phyloP scores from a whole-genome alignment of 2,888 invertebrate genomes.

The Formica aserva region DNA sequence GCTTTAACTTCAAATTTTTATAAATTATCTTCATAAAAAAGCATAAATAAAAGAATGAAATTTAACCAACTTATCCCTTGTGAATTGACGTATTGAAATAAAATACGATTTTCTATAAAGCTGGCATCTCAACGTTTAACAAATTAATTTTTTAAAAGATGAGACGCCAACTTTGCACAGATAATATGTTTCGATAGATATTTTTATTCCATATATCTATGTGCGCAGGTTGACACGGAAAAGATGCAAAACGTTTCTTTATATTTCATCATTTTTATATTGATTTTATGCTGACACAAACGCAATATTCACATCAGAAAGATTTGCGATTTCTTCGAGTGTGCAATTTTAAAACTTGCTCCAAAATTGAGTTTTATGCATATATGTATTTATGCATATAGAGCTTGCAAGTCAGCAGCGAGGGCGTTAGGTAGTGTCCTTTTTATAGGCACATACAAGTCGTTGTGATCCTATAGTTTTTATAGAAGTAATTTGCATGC shows the following conservation, averaged over 20 bases:
- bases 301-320: not conserved
- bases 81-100: too few relatives aligned
- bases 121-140: not conserved
- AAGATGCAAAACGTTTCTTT: not conserved
- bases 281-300: not conserved
- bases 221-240: not conserved
- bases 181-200: not conserved
- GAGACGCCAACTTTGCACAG: not conserved
- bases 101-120: too few relatives aligned
- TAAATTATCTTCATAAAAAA: not conserved
- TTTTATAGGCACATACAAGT: constrained; percentile 47
- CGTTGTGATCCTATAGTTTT: constrained; percentile 72
- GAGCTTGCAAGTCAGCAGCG: constrained; percentile 12
- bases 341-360: not conserved
- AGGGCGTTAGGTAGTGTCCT: not conserved
- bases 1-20: not conserved
- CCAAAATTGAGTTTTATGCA: constrained; percentile 13
- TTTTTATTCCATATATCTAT: not conserved
- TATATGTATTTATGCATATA: constrained; percentile 4
- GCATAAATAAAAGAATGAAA: not conserved
- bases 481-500: constrained; percentile 79
- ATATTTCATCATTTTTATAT: not conserved
- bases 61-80: not conserved
- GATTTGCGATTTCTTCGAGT: not conserved
- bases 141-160: not conserved